A percentile compares a stretch with the other conserved stretches of the same genome.
Conservation (phyloP, 1,140 invertebrate species). For the Plodia interpunctella region DNA sequence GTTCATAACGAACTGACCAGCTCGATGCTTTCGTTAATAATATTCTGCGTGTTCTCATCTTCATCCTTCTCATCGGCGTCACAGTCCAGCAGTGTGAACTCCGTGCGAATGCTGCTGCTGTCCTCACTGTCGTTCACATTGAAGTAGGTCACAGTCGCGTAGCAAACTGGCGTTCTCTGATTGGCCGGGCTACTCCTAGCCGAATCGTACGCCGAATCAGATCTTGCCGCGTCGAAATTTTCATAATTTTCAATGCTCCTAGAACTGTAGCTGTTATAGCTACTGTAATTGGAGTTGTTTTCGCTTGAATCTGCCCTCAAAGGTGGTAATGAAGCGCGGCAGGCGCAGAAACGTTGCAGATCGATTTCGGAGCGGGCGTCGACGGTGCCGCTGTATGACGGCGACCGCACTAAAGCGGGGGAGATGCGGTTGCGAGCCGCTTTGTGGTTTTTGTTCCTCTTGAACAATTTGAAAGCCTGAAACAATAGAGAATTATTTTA, state of each 20-base stretch:
- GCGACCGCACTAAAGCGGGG: conserved; percentile 47
- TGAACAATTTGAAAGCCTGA: conserved; percentile 70
- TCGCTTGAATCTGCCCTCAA: conserved; percentile 42
- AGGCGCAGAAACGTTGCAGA: conserved; percentile 54
- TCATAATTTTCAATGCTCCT: conserved; percentile 23
- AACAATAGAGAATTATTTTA: conserved; percentile 27
- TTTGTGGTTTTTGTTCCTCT: conserved; percentile 49
- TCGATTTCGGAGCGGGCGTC: conserved; percentile 61
- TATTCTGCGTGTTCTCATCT: conserved; percentile 57
- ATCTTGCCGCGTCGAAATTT: conserved; percentile 22
- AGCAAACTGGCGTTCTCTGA: conserved; percentile 38
- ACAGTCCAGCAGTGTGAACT: conserved; percentile 59
- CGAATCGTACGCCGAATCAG: conserved; percentile 63
- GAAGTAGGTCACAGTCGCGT: conserved; percentile 63
- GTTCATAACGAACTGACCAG: conserved; percentile 60
- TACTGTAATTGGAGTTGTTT: conserved; percentile 38
- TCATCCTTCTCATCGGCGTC: conserved; percentile 38
- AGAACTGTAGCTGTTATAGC: conserved; percentile 31
- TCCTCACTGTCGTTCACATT: conserved; percentile 66
- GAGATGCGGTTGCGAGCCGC: conserved; percentile 50
- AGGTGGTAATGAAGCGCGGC: conserved; percentile 44
- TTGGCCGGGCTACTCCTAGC: conserved; percentile 47
- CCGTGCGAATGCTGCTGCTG: conserved; percentile 62
- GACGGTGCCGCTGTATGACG: conserved; percentile 55
- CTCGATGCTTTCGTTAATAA: conserved; percentile 64